Evolutionary conservation across 2,113 vertebrate species (phyloP), one percentile per base, ranked within the genome.

Genomic region (Mobula hypostoma): DNA sequence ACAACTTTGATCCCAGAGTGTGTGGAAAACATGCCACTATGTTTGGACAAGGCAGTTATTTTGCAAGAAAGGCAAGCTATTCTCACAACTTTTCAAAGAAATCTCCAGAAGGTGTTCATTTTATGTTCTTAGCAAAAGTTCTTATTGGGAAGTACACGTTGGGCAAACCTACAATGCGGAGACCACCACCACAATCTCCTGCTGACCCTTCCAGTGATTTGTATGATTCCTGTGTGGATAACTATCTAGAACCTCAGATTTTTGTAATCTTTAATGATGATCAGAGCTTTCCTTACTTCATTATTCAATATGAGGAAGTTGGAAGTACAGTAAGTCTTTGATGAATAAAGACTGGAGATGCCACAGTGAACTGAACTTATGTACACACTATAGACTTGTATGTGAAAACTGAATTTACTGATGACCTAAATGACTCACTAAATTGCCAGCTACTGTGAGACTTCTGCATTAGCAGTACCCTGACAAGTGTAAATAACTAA

Each of bases 251-350:
- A 96, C 99, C 99, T 66, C 99, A 99, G 97, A 99, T 99, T 95
- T 99, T 99, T 92, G 99, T 99, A 95, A 99, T 99, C 96, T 99
- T 99, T 96, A 99, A 99, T 1, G 99, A 99, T 0, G 99, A 99
- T 95, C 99, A 99, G 98, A 99, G 99, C 96, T 99, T 99, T 95
- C 99, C 99, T 1, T 99, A 99, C 96, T 99, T 99, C 94, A 98
- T 99, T 95, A 98, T 99, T 95, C 98, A 99, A 11, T 99, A 99
- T 2, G 99, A 99, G 96, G 99, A 99, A 96, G 98, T 99, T 95
- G 97, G 98, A 96, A 97, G 96, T 97, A 98, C 98, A 12, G 98
- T 99, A 7, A 95, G 97, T 94, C 97, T 99, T 95, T 99, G 96
- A 99, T 94, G 94, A 94, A 32, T 74, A 74, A 48, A 74, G 90